A percentile compares a stretch with the other conserved stretches of the same genome.
phyloP scores from a whole-genome alignment of 2,797 vertebrate genomes.

The Mionectes olivaceus region DNA sequence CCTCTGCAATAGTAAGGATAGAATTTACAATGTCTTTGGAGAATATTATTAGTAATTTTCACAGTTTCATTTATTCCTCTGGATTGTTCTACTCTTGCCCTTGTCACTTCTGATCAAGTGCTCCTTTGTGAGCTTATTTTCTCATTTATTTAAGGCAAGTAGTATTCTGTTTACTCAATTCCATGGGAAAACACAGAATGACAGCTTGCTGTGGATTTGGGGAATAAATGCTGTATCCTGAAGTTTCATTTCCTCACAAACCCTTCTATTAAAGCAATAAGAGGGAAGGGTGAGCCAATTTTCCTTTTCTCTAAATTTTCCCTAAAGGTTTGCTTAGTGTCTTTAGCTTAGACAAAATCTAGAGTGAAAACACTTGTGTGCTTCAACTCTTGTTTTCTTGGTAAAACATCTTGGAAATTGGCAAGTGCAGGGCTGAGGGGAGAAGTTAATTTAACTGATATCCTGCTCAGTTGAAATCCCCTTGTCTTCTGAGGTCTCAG shows the following conservation, averaged over 20 bases:
- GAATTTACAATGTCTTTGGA: not conserved
- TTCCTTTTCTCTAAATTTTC: conserved; percentile 3
- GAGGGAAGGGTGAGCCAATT: not conserved
- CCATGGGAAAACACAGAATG: conserved; percentile 11
- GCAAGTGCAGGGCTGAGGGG: not conserved
- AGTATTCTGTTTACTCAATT: conserved; percentile 7
- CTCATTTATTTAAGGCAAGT: conserved; percentile 34
- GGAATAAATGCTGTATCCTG: not conserved
- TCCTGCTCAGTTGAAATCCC: not conserved
- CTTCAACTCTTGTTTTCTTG: conserved; percentile 31
- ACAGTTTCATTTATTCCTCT: conserved; percentile 7
- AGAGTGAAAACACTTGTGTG: not conserved
- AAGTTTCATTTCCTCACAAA: conserved; percentile 34
- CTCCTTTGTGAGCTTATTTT: not conserved
- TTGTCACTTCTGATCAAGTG: conserved; percentile 28
- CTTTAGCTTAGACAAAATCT: conserved; percentile 36
- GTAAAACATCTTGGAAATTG: conserved; percentile 37
- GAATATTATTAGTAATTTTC: conserved; percentile 32
- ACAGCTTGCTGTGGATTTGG: conserved; percentile 19
- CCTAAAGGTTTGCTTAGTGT: conserved; percentile 5
- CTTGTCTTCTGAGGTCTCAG: conserved; percentile 18
- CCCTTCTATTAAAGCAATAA: not conserved
- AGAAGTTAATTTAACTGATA: conserved; percentile 42
- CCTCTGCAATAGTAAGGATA: not conserved
- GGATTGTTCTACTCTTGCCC: not conserved